Base-by-base conservation (phyloP, 1,140 invertebrate species). In the Trichonephila inaurata region DNA sequence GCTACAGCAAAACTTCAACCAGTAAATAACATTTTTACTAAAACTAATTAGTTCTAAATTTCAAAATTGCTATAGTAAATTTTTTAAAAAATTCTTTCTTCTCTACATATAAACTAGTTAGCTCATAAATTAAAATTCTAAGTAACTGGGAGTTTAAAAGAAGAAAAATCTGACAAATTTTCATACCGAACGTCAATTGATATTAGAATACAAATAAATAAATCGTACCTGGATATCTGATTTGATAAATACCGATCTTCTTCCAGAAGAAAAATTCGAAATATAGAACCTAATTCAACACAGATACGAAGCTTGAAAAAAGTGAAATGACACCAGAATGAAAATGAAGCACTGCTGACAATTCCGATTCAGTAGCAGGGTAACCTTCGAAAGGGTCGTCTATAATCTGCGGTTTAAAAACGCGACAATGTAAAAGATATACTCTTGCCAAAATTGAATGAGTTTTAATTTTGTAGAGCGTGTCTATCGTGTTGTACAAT, bases 331-430 rank as follows among this genome's bases (percentile, higher is more conserved):
- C n/a, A 51, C 44, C 40, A 51, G 24, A 87, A 62, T 40, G 51
- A 72, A 72, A 72, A 72, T 28, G 87, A 61, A 81, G 69, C 5
- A 19, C 81, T 44, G n/a, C 89, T 14, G 40, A 89, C 64, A 81
- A 62, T 90, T 81, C 89, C 64, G 89, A 90, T 12, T 69, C 8
- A 33, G 12, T 33, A 14, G 60, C 72, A 12, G 24, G 51, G 10
- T 91, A 61, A 90, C 90, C 90, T 91, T 91, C 90, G 81, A n/a
- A 91, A 91, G 81, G 90, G 90, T 85, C 90, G 40, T n/a, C n/a
- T 51, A 85, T 81, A 85, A 64, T 91, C 90, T 51, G 90, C 10
- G 10, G 62, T n/a, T 62, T 91, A 44, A 51, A 64, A 91, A n/a
- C n/a, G 33, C 62, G 64, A 91, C 90, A 91, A 91, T 91, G n/a